phyloP scores from a whole-genome alignment of 1,140 invertebrate species.

The Conus ventricosus region DNA sequence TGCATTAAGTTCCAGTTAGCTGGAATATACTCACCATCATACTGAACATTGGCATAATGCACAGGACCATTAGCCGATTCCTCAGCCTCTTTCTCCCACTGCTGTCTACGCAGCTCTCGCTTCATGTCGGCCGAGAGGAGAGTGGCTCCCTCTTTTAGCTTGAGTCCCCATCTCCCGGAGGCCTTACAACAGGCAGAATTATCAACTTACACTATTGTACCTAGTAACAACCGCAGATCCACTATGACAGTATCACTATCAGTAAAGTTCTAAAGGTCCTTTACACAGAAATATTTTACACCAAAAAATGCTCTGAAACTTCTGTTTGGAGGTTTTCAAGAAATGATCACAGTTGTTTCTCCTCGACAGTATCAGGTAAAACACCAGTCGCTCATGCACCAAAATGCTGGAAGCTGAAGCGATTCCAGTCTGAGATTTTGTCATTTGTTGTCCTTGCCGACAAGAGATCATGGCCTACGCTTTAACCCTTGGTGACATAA shows the following conservation, averaged over 20 bases:
- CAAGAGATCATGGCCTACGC: too few species aligned
- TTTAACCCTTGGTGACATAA: too few species aligned
- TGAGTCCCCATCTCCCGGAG: not conserved
- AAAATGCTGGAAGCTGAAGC: too few species aligned
- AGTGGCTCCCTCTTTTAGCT: slow-evolving; percentile 26
- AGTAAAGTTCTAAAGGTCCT: not conserved
- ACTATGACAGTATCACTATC: not conserved
- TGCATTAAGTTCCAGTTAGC: too few species aligned
- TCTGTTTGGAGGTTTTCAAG: too few species aligned
- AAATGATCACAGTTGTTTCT: too few species aligned
- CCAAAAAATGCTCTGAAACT: too few species aligned
- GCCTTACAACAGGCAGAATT: not conserved
- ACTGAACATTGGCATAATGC: slow-evolving; percentile 92
- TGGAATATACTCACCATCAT: slow-evolving; percentile 80
- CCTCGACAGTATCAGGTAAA: too few species aligned
- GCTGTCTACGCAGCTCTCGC: slow-evolving; percentile 73
- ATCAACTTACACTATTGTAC: not conserved
- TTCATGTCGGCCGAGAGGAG: slow-evolving; percentile 72
- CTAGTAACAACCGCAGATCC: not conserved
- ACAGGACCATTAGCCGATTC: slow-evolving; percentile 78
- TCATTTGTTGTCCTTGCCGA: too few species aligned
- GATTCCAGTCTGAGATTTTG: too few species aligned
- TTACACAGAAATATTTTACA: too few species aligned
- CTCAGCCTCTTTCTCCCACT: slow-evolving; percentile 81
- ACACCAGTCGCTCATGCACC: too few species aligned